Evolutionary conservation across 2,888 invertebrate genomes (phyloP), one percentile per base, ranked within the genome.

Genomic region (Lysandra bellargus): DNA sequence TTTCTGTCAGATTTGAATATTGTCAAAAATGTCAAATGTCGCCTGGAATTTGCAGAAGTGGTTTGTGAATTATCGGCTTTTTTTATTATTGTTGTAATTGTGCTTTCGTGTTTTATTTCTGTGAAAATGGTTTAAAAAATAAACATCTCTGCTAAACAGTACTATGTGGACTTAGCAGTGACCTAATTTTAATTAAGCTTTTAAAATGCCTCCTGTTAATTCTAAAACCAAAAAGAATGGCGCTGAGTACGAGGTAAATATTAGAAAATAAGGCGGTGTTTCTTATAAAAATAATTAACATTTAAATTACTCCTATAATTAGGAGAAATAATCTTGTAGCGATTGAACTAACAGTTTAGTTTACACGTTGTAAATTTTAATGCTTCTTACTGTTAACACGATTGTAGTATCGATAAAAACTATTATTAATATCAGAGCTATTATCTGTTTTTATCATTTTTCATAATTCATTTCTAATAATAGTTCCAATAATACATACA

Each of bases 181-280:
- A 40, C 40, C 69, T 78, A 78, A n/a, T 33, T 69, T 14, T 69
- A 37, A 37, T 14, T 69, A 37, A 37, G 33, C 33, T 69, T 37
- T 77, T 76, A 89, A 83, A 80, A 94, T 94, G 94, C 94, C 94
- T 84, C 94, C 94, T 83, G 89, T 94, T 79, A 94, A 93, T 87
- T 92, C 93, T 80, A 94, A 94, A 85, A 85, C 88, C 81, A 93
- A 92, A 87, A 93, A 94, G 88, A 88, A 89, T 88, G 91, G 92
- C 85, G 90, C 92, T 85, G 93, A 94, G 85, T 94, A 94, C 83
- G 93, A 94, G 93, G 94, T 94, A 91, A 91, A 87, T 86, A 87
- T 85, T 85, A 82, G 80, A 84, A 60, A 74, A 82, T 81, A 80
- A 80, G 81, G 69, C 80, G 81, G 75, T 79, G 60, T 64, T 61